phyloP scores from a whole-genome alignment of 2,888 invertebrate species.

The Dilophus febrilis region DNA sequence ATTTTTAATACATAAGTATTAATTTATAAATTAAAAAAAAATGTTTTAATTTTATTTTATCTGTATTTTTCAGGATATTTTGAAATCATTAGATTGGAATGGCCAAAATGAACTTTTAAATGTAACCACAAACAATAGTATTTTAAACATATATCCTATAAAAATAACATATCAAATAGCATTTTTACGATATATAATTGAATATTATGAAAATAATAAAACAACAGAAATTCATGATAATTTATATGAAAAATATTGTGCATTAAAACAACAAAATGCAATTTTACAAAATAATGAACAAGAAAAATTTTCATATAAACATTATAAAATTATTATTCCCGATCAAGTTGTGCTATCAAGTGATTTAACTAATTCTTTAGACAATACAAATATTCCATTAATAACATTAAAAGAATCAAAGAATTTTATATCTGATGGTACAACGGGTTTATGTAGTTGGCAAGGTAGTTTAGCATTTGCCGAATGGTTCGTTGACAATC shows the following conservation, averaged over 20 bases:
- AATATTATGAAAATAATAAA: conserved; percentile 38
- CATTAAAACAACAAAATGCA: conserved; percentile 30
- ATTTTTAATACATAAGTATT: no score
- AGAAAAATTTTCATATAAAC: conserved; percentile 38
- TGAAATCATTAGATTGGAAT: conserved; percentile 24
- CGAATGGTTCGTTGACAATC: conserved; percentile 49
- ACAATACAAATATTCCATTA: conserved; percentile 22
- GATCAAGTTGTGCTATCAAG: no score
- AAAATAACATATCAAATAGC: conserved; percentile 41
- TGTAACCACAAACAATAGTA: conserved; percentile 36
- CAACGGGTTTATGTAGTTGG: conserved; percentile 66
- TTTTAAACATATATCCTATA: conserved; percentile 41
- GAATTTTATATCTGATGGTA: conserved; percentile 56
- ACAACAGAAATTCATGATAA: conserved; percentile 38
- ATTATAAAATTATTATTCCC: conserved; percentile 39
- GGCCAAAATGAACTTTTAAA: conserved; percentile 40
- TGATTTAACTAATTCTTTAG: conserved; percentile 15
- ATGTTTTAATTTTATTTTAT: neutral
- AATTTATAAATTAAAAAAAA: no score
- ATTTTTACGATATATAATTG: conserved; percentile 47
- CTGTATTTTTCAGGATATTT: conserved; percentile 5
- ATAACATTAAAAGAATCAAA: conserved; percentile 51
- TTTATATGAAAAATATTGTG: conserved; percentile 42
- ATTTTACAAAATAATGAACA: no score
- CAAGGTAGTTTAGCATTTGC: conserved; percentile 56